Conservation (phyloP, 2,797 vertebrate genomes). For the Hemitrygon akajei region DNA sequence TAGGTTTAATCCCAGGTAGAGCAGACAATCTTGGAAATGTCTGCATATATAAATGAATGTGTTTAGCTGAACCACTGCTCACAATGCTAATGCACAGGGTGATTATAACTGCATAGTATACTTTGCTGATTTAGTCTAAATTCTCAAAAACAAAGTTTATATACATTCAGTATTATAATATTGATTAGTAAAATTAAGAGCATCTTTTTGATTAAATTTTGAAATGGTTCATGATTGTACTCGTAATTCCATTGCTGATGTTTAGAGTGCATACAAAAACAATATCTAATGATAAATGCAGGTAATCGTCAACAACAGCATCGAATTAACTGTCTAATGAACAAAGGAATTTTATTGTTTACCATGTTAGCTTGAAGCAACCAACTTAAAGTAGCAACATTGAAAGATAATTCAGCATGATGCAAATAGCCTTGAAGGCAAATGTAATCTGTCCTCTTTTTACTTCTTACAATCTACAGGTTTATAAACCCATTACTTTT, state of each 20-base stretch:
- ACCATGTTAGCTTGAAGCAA: background rate
- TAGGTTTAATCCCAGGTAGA: slow-evolving; percentile 24
- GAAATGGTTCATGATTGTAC: background rate
- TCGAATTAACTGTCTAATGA: background rate
- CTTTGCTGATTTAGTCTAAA: background rate
- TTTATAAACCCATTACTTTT: background rate
- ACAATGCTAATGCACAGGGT: background rate
- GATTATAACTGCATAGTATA: background rate
- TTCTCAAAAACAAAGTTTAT: background rate
- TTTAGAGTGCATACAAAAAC: background rate
- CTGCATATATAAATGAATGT: background rate
- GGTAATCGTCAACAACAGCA: background rate
- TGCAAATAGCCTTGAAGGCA: background rate
- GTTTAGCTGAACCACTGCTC: background rate
- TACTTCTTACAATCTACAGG: background rate
- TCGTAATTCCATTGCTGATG: background rate
- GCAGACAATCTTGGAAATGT: slow-evolving; percentile 4
- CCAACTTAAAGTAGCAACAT: background rate
- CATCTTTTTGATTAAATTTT: background rate
- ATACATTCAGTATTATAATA: background rate
- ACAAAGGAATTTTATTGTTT: background rate
- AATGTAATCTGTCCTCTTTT: slow-evolving; percentile 20
- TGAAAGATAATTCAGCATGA: background rate
- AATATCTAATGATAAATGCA: background rate
- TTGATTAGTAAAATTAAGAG: background rate